Evolutionary conservation across 2,888 invertebrate genomes (phyloP).

Genomic region (Athalia cordata): DNA sequence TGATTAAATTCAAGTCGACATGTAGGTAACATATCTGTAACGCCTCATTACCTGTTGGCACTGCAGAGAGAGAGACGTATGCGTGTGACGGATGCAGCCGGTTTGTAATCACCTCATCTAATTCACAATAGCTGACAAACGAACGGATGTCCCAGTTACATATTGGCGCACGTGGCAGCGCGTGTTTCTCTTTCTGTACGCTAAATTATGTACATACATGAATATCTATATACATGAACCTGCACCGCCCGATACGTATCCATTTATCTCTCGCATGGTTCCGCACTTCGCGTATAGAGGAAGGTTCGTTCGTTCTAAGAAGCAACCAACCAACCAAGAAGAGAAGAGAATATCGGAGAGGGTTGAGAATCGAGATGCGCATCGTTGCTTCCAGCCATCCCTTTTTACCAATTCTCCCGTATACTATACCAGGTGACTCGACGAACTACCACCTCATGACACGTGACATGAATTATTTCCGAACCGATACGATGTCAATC

Average conservation of each 20-base stretch:
- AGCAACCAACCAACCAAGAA: too few relatives aligned
- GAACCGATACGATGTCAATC: background rate
- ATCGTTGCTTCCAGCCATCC: too few relatives aligned
- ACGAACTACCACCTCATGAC: background rate
- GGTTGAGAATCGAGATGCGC: too few relatives aligned
- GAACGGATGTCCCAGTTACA: constrained; percentile 42
- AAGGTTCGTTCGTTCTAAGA: too few relatives aligned
- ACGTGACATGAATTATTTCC: background rate
- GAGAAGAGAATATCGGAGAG: too few relatives aligned
- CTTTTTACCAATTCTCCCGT: background rate
- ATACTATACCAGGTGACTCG: background rate
- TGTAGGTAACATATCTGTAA: constrained; percentile 18
- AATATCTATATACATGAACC: too few relatives aligned
- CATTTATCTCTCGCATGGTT: constrained; percentile 16
- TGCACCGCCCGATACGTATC: background rate
- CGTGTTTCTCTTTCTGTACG: background rate
- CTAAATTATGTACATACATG: too few relatives aligned
- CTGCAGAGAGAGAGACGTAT: background rate
- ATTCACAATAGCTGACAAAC: constrained; percentile 35
- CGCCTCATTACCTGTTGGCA: constrained; percentile 29
- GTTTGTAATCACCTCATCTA: constrained; percentile 36
- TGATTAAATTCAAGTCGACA: constrained; percentile 11
- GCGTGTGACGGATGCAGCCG: background rate
- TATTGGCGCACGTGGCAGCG: constrained; percentile 4
- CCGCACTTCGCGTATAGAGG: too few relatives aligned